Evolutionary conservation across 2,797 vertebrate species (phyloP).

Genomic region (Oreortyx pictus): DNA sequence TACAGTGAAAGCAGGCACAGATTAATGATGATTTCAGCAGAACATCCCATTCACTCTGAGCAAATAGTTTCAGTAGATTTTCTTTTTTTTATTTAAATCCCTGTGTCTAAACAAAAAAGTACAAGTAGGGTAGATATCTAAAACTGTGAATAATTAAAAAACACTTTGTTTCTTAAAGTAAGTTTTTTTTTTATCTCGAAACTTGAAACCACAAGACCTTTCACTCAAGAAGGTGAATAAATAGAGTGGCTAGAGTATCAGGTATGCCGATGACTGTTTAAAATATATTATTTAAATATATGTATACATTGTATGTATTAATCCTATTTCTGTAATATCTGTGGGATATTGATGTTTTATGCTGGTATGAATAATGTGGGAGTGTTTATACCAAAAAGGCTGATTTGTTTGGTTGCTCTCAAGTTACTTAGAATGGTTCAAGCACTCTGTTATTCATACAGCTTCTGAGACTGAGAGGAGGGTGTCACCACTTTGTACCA

Average conservation of each 20-base stretch:
- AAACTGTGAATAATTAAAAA: neutral
- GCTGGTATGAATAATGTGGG: neutral
- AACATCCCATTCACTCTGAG: neutral
- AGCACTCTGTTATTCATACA: neutral
- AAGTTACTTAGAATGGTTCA: conserved; percentile 46
- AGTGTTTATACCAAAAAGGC: neutral
- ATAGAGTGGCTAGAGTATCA: neutral
- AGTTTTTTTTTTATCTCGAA: neutral
- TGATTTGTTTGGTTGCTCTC: conserved; percentile 19
- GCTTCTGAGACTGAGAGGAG: conserved; percentile 25
- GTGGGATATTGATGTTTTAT: neutral
- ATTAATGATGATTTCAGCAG: neutral
- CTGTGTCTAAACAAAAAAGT: neutral
- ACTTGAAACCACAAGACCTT: neutral
- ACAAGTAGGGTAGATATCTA: neutral
- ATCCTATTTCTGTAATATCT: neutral
- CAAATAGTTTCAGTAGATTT: neutral
- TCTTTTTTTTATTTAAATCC: neutral
- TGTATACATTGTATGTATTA: neutral
- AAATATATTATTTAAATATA: neutral
- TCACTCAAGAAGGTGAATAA: neutral
- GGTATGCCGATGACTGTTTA: neutral
- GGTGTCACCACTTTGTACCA: conserved; percentile 31
- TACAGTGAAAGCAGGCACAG: fast-evolving
- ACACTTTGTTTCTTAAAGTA: neutral